Evolutionary conservation across 2,113 vertebrate genomes (phyloP).

Genomic region (Cricetomys ansorgei): DNA sequence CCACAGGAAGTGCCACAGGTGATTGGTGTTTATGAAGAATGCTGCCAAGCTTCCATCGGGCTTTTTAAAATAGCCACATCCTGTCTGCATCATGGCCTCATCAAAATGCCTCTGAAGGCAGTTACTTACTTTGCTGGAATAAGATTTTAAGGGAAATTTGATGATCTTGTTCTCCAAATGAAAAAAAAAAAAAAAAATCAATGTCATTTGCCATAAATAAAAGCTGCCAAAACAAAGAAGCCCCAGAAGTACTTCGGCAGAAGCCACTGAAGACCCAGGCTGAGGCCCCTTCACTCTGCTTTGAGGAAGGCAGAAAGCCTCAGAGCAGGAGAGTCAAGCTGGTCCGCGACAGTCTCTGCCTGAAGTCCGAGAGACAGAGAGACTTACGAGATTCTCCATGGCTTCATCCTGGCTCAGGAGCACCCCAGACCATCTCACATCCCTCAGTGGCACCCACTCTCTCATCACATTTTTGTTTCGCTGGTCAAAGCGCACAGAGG

Average conservation of each 20-base stretch:
- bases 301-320: background rate
- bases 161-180: background rate
- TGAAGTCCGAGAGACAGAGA: background rate
- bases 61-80: background rate
- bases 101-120: background rate
- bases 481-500: background rate
- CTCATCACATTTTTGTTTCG: too few species aligned
- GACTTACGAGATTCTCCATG: rapidly evolving
- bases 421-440: background rate
- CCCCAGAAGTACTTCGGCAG: background rate
- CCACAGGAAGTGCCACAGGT: background rate
- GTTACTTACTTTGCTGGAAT: background rate
- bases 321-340: background rate
- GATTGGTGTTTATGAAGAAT: background rate
- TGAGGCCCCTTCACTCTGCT: background rate
- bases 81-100: background rate
- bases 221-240: background rate
- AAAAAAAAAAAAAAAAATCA: background rate
- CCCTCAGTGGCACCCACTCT: too few species aligned
- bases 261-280: background rate
- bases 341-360: background rate
- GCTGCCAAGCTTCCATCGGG: background rate
- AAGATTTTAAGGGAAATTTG: constrained; percentile 10
- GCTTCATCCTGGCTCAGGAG: background rate
- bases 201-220: background rate